Evolutionary conservation across 2,888 invertebrate genomes (phyloP).

Genomic region (Kryphioiulus occultus): DNA sequence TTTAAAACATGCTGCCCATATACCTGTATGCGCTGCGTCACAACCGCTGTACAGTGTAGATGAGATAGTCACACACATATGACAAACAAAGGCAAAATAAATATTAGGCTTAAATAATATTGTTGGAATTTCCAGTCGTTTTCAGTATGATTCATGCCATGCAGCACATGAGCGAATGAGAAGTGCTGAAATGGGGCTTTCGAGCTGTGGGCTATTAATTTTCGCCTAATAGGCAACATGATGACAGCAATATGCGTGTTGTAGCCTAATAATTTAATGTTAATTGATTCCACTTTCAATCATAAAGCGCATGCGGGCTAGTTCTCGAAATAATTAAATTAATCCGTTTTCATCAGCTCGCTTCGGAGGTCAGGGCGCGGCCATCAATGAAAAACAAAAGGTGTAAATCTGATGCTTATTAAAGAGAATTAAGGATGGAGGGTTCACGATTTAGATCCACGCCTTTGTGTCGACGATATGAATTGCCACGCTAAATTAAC

Average conservation of each 20-base stretch:
- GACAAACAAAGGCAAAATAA: too few species aligned
- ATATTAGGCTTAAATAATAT: too few species aligned
- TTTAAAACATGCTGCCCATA: neutral
- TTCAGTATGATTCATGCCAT: too few species aligned
- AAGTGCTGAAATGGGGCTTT: neutral
- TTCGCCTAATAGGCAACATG: neutral
- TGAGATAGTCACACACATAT: too few species aligned
- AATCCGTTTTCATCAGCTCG: neutral
- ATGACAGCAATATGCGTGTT: constrained; percentile 22
- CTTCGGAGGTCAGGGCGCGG: constrained; percentile 1
- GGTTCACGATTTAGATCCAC: neutral
- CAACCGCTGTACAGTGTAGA: too few species aligned
- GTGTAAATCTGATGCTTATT: constrained; percentile 35
- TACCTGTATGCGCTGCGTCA: too few species aligned
- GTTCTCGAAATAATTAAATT: constrained; percentile 10
- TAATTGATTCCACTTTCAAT: constrained; percentile 16
- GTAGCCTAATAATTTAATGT: neutral
- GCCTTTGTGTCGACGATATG: constrained; percentile 22
- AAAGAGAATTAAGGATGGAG: constrained; percentile 2
- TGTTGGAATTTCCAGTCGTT: too few species aligned
- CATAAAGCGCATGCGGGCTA: constrained; percentile 19
- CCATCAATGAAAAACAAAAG: neutral
- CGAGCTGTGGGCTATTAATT: neutral
- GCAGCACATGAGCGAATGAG: too few species aligned
- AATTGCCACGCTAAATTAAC: constrained; percentile 24